Conservation (phyloP, 2,888 invertebrate species). For the Dendrolimus pini region DNA sequence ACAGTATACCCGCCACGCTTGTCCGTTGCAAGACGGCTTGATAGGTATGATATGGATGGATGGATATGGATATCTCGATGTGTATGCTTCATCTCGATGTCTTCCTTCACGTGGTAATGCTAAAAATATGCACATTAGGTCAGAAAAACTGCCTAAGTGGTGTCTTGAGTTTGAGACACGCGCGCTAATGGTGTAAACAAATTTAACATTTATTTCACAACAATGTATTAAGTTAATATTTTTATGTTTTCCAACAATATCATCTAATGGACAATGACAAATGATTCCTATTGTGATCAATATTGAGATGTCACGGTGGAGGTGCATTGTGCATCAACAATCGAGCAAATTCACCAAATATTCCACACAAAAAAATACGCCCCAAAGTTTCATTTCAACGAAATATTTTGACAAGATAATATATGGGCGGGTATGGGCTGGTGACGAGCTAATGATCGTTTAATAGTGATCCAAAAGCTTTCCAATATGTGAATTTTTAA, state of each 20-base stretch:
- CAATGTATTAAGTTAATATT: slow-evolving; percentile 38
- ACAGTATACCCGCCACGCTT: no score
- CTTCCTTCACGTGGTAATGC: no score
- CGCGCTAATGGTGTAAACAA: not conserved
- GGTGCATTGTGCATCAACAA: slow-evolving; percentile 47
- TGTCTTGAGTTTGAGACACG: no score
- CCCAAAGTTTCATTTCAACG: slow-evolving; percentile 32
- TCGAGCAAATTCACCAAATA: slow-evolving; percentile 64
- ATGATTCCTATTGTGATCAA: slow-evolving; percentile 62
- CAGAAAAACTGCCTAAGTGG: no score
- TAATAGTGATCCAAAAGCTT: slow-evolving; percentile 40
- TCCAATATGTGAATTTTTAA: not conserved
- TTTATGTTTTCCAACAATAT: slow-evolving; percentile 62
- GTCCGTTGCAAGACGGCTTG: no score
- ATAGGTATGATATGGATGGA: no score
- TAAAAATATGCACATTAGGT: no score
- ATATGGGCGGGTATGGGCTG: slow-evolving; percentile 52
- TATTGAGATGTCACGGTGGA: slow-evolving; percentile 64
- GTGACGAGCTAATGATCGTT: slow-evolving; percentile 59
- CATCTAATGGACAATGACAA: slow-evolving; percentile 72
- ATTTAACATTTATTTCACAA: slow-evolving; percentile 6
- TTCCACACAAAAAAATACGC: slow-evolving; percentile 35
- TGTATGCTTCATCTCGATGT: no score
- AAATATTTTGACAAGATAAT: slow-evolving; percentile 75
- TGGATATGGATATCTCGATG: no score